Base-by-base conservation (phyloP, 1,140 invertebrate species). In the Gryllus bimaculatus region DNA sequence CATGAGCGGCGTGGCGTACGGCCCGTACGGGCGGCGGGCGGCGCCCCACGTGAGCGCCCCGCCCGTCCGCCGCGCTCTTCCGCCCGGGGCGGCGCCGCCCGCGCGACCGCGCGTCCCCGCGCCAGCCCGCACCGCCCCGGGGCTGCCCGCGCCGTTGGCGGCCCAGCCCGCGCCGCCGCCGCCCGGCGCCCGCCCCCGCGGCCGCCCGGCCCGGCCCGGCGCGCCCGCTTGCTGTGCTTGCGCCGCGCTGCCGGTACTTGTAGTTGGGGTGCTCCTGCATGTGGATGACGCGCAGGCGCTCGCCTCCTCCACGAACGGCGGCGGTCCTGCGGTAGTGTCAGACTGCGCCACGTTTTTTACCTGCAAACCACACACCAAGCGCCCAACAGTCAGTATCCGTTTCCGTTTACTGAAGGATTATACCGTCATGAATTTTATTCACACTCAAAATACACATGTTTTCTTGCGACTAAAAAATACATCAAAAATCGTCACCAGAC, bases 261-360 rank as follows among this genome's bases (percentile, higher is more conserved):
- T 99, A 99, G 88, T 98, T 97, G 13, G 97, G 97, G 86, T 98
- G 95, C 86, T 97, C 95, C 81, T 96, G 96, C 95, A 98, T 96
- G 89, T 98, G 96, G 81, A 96, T 94, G 48, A 98, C 93, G 75
- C 96, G 89, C 48, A 98, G 89, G 78, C 95, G 88, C 87, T 98
- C 96, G 96, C 96, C 87, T 98, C 96, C 85, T 98, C 96, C 10
- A 98, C 95, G 86, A 92, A 98, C 0, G 96, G 96, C 95, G 90
- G 76, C 95, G 88, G 84, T 97, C 96, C 85, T 95, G 92, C 6
- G 95, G 95, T n/a, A n/a, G n/a, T 80, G 94, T 96, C 81, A 98
- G 87, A 48, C 94, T 92, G 82, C 96, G 93, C 97, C 97, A 99
- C 88, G n/a, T n/a, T 97, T 96, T 87, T 96, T 96, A 82, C 95